Evolutionary conservation across 2,888 invertebrate species (phyloP).

Genomic region (Adineta ricciae): DNA sequence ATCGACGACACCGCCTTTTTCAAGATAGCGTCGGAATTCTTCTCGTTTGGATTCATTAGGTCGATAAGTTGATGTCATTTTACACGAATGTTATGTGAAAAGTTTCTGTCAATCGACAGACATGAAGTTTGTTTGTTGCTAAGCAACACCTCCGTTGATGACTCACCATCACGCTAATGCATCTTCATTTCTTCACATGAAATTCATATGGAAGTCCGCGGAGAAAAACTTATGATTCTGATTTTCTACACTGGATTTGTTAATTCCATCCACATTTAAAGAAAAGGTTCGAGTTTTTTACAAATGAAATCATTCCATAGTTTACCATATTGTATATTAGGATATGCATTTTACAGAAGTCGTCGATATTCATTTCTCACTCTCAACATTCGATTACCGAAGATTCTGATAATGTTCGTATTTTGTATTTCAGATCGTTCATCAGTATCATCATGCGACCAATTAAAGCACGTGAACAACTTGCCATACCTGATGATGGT

Average conservation of each 20-base stretch:
- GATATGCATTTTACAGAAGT: not conserved
- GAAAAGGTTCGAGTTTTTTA: not conserved
- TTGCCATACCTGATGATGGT: not conserved
- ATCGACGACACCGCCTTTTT: constrained; percentile 76
- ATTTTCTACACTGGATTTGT: not conserved
- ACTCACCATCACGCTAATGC: not conserved
- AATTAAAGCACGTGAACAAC: constrained; percentile 8
- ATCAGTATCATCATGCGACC: not conserved
- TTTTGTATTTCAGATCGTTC: not conserved
- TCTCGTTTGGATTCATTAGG: constrained; percentile 67
- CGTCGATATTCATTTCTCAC: no score
- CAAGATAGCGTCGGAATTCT: constrained; percentile 75
- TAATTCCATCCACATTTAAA: not conserved
- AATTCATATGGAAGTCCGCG: not conserved
- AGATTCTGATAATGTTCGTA: no score
- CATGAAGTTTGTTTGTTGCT: not conserved
- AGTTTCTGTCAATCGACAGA: not conserved
- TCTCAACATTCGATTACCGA: no score
- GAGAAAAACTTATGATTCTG: not conserved
- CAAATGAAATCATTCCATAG: not conserved
- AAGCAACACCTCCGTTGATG: not conserved
- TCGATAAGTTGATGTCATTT: constrained; percentile 30
- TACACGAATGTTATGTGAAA: not conserved
- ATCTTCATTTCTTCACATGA: not conserved
- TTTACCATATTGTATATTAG: not conserved